phyloP scores from a whole-genome alignment of 2,113 vertebrate genomes.

The Indicator indicator region DNA sequence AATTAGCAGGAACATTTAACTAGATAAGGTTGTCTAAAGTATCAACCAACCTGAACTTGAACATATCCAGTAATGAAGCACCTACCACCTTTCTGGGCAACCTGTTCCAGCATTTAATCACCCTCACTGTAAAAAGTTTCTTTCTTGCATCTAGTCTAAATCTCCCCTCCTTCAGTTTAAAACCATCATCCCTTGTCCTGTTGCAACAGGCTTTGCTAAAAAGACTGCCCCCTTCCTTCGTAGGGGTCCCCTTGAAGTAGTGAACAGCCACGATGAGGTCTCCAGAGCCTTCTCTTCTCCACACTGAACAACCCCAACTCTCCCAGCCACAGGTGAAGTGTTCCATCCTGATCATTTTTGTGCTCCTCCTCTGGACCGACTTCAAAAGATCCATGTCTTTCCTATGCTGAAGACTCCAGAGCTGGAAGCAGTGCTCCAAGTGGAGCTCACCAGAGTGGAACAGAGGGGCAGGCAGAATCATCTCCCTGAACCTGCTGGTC shows the following conservation, averaged over 20 bases:
- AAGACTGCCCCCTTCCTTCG: neutral
- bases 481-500: neutral
- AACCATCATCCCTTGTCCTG: neutral
- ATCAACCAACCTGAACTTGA: neutral
- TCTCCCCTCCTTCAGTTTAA: neutral
- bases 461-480: neutral
- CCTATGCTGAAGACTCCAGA: neutral
- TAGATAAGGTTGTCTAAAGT: neutral
- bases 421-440: neutral
- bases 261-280: neutral
- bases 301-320: neutral
- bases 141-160: neutral
- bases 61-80: neutral
- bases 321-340: neutral
- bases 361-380: neutral
- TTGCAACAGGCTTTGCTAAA: neutral
- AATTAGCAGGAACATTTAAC: neutral
- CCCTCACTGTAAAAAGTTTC: neutral
- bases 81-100: neutral
- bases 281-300: neutral
- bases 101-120: neutral
- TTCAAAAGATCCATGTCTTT: neutral
- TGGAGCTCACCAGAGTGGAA: neutral
- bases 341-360: neutral
- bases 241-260: neutral